Evolutionary conservation across 2,888 invertebrate genomes (phyloP).

Genomic region (Drosophila nigritarsus): DNA sequence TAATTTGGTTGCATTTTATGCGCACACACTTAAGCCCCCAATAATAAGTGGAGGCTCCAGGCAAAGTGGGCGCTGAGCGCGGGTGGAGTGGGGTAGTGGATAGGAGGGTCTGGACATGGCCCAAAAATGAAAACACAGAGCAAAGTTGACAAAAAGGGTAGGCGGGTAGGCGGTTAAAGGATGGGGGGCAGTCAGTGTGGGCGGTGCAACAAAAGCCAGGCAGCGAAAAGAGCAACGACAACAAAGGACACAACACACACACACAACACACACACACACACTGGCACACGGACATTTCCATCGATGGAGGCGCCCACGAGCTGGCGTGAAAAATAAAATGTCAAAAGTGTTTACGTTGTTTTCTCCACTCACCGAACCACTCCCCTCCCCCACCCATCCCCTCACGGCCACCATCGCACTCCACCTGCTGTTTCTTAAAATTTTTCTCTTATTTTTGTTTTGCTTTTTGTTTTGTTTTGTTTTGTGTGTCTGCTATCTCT

Average conservation of each 20-base stretch:
- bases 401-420: not conserved
- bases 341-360: slow-evolving; percentile 78
- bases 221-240: slow-evolving; percentile 58
- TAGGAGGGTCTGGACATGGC: slow-evolving; percentile 8
- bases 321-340: slow-evolving; percentile 78
- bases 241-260: slow-evolving; percentile 43
- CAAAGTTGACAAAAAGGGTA: slow-evolving; percentile 11
- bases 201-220: slow-evolving; percentile 56
- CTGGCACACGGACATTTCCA: slow-evolving; percentile 28
- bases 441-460: slow-evolving; percentile 15
- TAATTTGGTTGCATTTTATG: slow-evolving; percentile 58
- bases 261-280: slow-evolving; percentile 14
- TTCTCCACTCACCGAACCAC: slow-evolving; percentile 1
- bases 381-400: not conserved
- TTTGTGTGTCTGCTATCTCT: slow-evolving; percentile 63
- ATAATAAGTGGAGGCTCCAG: slow-evolving; percentile 36
- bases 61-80: not conserved
- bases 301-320: slow-evolving; percentile 53
- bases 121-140: slow-evolving; percentile 34
- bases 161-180: not conserved
- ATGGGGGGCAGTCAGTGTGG: slow-evolving; percentile 9
- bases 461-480: slow-evolving; percentile 30
- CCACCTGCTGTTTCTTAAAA: slow-evolving; percentile 10
- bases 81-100: not conserved
- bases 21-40: slow-evolving; percentile 53